Percentiles rank a stretch among this genome's conserved stretches.
phyloP scores from a whole-genome alignment of 2,888 invertebrate genomes.

The Drosophila birchii region DNA sequence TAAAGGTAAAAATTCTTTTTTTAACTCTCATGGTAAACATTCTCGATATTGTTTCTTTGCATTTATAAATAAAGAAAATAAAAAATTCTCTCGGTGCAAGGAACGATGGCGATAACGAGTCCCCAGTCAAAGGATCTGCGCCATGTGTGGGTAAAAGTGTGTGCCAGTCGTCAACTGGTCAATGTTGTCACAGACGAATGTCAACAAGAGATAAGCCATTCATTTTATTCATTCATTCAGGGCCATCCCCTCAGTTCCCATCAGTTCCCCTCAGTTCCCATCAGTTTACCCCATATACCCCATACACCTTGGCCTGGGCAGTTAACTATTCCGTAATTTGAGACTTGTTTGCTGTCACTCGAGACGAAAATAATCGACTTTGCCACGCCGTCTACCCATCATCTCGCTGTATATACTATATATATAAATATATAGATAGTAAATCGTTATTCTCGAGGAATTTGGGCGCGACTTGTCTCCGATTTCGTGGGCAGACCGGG shows the following conservation, averaged over 20 bases:
- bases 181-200: slow-evolving; percentile 81
- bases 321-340: slow-evolving; percentile 79
- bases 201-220: slow-evolving; percentile 81
- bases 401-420: slow-evolving; percentile 2
- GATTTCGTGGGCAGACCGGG: slow-evolving; percentile 59
- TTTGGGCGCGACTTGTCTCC: slow-evolving; percentile 57
- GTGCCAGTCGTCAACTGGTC: slow-evolving; percentile 67
- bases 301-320: slow-evolving; percentile 21
- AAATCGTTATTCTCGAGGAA: slow-evolving; percentile 18
- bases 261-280: not conserved
- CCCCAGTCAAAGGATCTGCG: slow-evolving; percentile 26
- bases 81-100: slow-evolving; percentile 31
- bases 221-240: slow-evolving; percentile 78
- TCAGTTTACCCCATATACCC: not conserved
- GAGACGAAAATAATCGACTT: slow-evolving; percentile 79
- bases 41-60: not conserved
- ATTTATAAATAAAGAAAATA: not conserved
- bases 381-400: slow-evolving; percentile 61
- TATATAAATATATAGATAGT: not conserved
- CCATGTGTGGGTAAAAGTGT: slow-evolving; percentile 17
- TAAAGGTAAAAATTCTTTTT: too few species aligned
- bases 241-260: slow-evolving; percentile 4
- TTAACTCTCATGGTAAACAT: not conserved
- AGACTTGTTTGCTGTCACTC: slow-evolving; percentile 79
- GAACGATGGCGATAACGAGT: slow-evolving; percentile 66